Evolutionary conservation across 2,888 invertebrate genomes (phyloP).

Genomic region (Dascillus cervinus): DNA sequence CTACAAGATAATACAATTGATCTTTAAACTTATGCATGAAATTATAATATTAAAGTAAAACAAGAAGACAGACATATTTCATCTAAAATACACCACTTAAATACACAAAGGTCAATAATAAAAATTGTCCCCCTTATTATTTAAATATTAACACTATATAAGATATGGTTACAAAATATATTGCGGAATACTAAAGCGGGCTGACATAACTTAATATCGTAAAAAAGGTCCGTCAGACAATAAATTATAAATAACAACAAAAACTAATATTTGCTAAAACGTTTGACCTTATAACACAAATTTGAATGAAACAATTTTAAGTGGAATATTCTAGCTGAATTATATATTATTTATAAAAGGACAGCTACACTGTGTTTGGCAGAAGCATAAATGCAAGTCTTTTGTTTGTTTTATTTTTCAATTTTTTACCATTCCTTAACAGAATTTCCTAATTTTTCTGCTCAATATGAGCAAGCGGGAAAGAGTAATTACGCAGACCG

Average conservation of each 20-base stretch:
- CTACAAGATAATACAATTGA: slow-evolving; percentile 24
- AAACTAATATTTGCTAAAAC: too few relatives aligned
- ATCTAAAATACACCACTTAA: slow-evolving; percentile 22
- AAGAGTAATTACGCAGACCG: too few relatives aligned
- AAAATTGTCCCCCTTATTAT: too few relatives aligned
- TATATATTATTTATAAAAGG: slow-evolving; percentile 21
- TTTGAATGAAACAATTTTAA: slow-evolving; percentile 10
- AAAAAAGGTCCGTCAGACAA: too few relatives aligned
- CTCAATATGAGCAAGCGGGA: slow-evolving; percentile 34
- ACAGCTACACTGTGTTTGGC: slow-evolving; percentile 25
- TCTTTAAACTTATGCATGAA: slow-evolving; percentile 22
- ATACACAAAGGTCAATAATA: slow-evolving; percentile 4
- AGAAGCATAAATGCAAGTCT: slow-evolving; percentile 26
- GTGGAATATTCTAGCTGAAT: slow-evolving; percentile 20
- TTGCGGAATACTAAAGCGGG: too few relatives aligned
- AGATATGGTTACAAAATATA: too few relatives aligned
- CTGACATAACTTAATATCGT: too few relatives aligned
- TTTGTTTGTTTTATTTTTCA: too few relatives aligned
- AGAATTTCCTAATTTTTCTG: slow-evolving; percentile 24
- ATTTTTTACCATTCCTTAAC: slow-evolving; percentile 21
- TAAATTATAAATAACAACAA: too few relatives aligned
- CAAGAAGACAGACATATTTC: slow-evolving; percentile 21
- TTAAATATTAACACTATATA: too few relatives aligned
- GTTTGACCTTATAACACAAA: too few relatives aligned
- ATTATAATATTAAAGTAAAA: too few relatives aligned